Percentiles rank a stretch among this genome's conserved stretches.
Evolutionary conservation across 2,113 vertebrate genomes (phyloP).

Genomic region (Murina feae): DNA sequence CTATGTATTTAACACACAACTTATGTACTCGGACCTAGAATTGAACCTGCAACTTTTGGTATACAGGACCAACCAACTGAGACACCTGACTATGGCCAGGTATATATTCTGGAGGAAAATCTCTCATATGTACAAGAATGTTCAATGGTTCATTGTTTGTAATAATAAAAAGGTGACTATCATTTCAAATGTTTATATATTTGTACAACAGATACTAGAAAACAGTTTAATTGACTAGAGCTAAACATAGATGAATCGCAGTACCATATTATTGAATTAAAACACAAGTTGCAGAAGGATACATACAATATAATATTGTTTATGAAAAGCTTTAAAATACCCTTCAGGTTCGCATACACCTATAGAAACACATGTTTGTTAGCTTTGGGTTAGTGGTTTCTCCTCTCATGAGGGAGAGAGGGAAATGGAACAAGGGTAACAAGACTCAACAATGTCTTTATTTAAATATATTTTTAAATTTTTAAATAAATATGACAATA

Average conservation of each 20-base stretch:
- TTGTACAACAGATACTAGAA: neutral
- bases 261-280: neutral
- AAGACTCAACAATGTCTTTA: neutral
- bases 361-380: neutral
- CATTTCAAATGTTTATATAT: neutral
- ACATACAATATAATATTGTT: neutral
- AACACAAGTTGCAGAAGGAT: neutral
- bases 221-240: neutral
- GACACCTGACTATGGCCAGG: neutral
- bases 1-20: neutral
- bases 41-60: neutral
- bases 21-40: neutral
- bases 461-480: neutral
- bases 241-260: neutral
- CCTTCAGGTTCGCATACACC: neutral
- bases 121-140: neutral
- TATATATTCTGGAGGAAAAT: neutral
- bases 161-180: neutral
- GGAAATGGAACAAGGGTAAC: neutral
- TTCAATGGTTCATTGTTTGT: neutral
- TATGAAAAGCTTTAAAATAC: neutral
- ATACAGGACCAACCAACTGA: neutral
- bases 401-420: neutral
- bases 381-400: neutral
- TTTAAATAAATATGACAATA: constrained; percentile 47